These are phyloP conservation scores for cattle (Bos taurus) DNA, from an alignment of 2,113 vertebrate genomes.

Conservation along the genomic window ARS-UCD2.0 NC_037338.1:68130501-68131000, in stretches of 20 bases:
- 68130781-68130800: neutral
- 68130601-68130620: neutral
- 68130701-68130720: neutral
- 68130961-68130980: neutral
- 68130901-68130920: neutral
- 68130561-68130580: neutral
- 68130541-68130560: neutral
- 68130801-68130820: neutral
- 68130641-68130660: neutral
- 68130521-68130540: neutral
- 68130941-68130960: neutral
- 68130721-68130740: neutral
- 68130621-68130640: neutral
- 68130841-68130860: neutral
- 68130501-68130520: neutral
- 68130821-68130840: neutral
- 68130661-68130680: neutral
- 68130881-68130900: neutral
- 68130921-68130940: neutral
- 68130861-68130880: neutral
- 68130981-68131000: neutral
- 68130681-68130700: neutral
- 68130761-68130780: neutral
- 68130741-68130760: neutral
- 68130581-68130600: neutral